Evolutionary conservation across 2,797 vertebrate genomes (phyloP).

Genomic region (Myoxocephalus aenaeus): DNA sequence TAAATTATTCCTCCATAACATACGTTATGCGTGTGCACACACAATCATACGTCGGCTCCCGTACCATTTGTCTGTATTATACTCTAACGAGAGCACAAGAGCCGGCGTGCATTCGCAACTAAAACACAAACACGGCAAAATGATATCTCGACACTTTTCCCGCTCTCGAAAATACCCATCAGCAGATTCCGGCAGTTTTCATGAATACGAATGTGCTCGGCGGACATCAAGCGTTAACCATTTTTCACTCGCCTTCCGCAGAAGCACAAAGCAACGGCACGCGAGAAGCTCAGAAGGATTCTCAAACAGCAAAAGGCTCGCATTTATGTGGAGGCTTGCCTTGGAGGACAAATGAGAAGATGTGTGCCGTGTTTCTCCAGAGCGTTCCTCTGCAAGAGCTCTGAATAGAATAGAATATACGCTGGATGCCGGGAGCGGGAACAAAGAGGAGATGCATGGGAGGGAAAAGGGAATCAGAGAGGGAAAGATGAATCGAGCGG

Average conservation of each 20-base stretch:
- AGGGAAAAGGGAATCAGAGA: background rate
- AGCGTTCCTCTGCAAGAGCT: background rate
- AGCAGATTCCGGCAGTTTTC: slow-evolving; percentile 28
- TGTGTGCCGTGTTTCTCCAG: background rate
- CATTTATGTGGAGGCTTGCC: background rate
- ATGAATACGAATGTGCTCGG: slow-evolving; percentile 40
- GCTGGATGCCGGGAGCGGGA: slow-evolving; percentile 1
- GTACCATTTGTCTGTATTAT: slow-evolving; percentile 25
- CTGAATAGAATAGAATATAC: background rate
- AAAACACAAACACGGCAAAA: slow-evolving; percentile 33
- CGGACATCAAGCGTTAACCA: slow-evolving; percentile 9
- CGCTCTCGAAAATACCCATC: slow-evolving; percentile 7
- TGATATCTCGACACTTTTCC: slow-evolving; percentile 29
- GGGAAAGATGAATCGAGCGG: background rate
- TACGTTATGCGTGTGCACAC: background rate
- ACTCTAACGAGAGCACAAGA: slow-evolving; percentile 29
- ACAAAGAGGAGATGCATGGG: background rate
- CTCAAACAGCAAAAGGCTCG: background rate
- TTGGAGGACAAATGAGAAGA: slow-evolving; percentile 26
- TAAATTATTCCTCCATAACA: slow-evolving; percentile 2
- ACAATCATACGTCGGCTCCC: background rate
- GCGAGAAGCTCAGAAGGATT: background rate
- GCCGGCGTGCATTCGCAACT: background rate
- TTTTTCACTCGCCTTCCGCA: background rate
- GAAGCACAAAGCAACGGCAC: slow-evolving; percentile 5